Evolutionary conservation across 2,113 vertebrate species (phyloP).

Genomic region (Tichodroma muraria): DNA sequence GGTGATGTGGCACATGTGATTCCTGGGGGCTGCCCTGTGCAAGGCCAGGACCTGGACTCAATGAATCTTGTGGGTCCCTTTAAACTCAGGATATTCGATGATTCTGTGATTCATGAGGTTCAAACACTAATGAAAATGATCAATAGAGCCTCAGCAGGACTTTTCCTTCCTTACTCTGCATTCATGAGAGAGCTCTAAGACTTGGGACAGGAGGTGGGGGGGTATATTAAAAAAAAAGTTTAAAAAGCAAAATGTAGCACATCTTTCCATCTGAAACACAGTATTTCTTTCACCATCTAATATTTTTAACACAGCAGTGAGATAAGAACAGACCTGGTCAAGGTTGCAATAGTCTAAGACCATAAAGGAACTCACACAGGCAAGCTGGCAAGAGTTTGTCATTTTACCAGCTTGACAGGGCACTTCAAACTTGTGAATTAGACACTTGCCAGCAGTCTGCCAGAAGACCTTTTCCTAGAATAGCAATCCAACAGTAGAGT

Average conservation of each 20-base stretch:
- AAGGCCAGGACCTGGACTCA: too few relatives aligned
- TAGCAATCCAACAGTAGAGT: not conserved
- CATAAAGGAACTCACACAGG: not conserved
- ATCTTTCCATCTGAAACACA: not conserved
- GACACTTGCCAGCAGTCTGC: not conserved
- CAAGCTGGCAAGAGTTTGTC: not conserved
- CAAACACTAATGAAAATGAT: not conserved
- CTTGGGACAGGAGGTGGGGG: rapidly evolving
- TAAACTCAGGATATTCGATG: not conserved
- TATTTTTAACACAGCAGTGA: not conserved
- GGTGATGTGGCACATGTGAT: too few relatives aligned
- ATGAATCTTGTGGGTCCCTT: not conserved
- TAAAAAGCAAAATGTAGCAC: not conserved
- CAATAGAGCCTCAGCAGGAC: not conserved
- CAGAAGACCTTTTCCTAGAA: not conserved
- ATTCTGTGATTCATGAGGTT: not conserved
- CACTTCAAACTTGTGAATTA: not conserved
- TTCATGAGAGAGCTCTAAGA: not conserved
- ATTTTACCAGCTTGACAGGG: not conserved
- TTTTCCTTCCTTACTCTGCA: not conserved
- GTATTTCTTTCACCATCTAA: not conserved
- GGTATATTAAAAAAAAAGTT: not conserved
- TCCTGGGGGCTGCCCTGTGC: not conserved
- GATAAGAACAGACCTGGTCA: not conserved
- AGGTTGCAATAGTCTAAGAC: not conserved